phyloP scores from a whole-genome alignment of 1,140 invertebrate genomes.

The Mactra quadrangularis region DNA sequence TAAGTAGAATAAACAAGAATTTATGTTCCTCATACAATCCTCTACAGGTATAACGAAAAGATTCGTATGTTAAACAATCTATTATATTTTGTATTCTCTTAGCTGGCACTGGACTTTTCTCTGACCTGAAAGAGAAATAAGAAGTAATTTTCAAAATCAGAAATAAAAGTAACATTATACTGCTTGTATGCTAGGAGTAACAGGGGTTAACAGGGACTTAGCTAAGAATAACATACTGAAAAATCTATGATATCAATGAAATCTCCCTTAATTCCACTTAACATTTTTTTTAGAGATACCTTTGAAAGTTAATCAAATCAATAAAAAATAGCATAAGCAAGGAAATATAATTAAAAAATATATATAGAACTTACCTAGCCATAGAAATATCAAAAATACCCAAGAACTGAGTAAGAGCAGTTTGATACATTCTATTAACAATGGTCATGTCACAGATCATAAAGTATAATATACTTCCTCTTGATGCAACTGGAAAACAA shows the following conservation, averaged over 20 bases:
- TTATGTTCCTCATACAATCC: slow-evolving; percentile 97
- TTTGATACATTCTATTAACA: slow-evolving; percentile 98
- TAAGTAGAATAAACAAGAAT: slow-evolving; percentile 94
- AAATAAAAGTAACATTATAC: background rate
- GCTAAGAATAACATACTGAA: too few species aligned
- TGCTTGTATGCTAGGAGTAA: too few species aligned
- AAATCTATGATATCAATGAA: too few species aligned
- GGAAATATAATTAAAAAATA: too few species aligned
- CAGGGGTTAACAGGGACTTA: too few species aligned
- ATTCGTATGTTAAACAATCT: slow-evolving; percentile 94
- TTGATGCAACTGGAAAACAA: slow-evolving; percentile 90
- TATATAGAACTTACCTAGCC: slow-evolving; percentile 85
- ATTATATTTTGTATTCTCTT: slow-evolving; percentile 96
- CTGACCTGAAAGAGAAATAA: slow-evolving; percentile 67
- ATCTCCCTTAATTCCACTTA: too few species aligned
- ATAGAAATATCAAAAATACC: slow-evolving; percentile 94
- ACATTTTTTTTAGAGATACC: too few species aligned
- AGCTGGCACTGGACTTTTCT: slow-evolving; percentile 87
- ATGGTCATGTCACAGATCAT: slow-evolving; percentile 98
- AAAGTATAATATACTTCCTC: slow-evolving; percentile 97
- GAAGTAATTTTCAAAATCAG: background rate
- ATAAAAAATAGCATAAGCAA: too few species aligned
- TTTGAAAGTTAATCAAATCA: too few species aligned
- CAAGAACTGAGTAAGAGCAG: slow-evolving; percentile 96
- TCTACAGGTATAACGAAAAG: slow-evolving; percentile 95